Conservation (phyloP, 2,888 invertebrate species). For the Hypomecis atomaria region DNA sequence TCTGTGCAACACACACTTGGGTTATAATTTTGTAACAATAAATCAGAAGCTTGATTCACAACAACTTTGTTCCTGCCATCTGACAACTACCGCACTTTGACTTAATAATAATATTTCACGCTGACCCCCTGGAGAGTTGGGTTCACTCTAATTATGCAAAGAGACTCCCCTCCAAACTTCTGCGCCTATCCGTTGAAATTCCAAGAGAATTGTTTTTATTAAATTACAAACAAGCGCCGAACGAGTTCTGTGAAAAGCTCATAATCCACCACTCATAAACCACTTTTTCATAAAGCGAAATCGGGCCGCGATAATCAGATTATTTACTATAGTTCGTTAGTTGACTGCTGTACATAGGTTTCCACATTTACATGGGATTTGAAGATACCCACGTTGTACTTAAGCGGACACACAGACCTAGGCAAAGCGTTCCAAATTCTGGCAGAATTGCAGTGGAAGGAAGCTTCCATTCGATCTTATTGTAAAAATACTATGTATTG, state of each 20-base stretch:
- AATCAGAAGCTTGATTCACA: neutral
- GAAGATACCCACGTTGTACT: too few species aligned
- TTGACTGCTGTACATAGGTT: too few species aligned
- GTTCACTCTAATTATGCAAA: conserved; percentile 73
- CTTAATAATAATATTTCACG: conserved; percentile 45
- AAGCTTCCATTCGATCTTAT: too few species aligned
- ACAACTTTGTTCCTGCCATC: conserved; percentile 11
- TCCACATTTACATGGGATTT: too few species aligned
- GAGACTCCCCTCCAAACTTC: conserved; percentile 62
- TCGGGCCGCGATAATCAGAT: neutral
- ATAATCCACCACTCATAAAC: neutral
- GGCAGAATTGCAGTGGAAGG: too few species aligned
- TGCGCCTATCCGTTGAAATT: conserved; percentile 63
- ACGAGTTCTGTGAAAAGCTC: conserved; percentile 18
- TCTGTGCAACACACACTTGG: too few species aligned
- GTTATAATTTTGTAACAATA: neutral
- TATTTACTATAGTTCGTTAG: too few species aligned
- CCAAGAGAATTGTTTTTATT: conserved; percentile 47
- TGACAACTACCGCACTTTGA: conserved; percentile 30
- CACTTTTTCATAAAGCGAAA: too few species aligned
- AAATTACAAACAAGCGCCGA: conserved; percentile 41
- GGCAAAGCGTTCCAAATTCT: too few species aligned
- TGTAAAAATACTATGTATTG: too few species aligned
- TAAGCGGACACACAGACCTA: too few species aligned
- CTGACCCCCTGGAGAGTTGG: conserved; percentile 38